Conservation (phyloP, 2,797 vertebrate species). For the Pseudochirops corinnae region DNA sequence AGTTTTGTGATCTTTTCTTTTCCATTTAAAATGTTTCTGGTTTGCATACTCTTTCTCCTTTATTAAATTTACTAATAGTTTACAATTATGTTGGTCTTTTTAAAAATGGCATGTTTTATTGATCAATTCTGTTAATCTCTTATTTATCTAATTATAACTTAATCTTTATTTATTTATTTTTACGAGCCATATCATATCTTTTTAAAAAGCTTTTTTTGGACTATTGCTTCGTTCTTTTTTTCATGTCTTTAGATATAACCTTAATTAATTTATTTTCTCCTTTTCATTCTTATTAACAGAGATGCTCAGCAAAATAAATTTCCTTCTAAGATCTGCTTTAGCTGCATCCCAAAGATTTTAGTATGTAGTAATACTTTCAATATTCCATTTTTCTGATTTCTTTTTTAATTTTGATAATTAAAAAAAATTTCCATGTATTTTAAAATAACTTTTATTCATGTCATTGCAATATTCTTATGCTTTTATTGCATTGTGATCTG, state of each 20-base stretch:
- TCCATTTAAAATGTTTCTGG: not conserved
- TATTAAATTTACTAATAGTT: no score
- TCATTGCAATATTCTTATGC: not conserved
- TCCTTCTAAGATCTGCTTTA: not conserved
- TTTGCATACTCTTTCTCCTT: not conserved
- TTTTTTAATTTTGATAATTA: not conserved
- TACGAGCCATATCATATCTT: not conserved
- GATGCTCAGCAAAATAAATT: not conserved
- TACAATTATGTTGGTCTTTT: not conserved
- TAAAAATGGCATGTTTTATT: not conserved
- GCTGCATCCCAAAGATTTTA: not conserved
- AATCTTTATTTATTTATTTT: not conserved
- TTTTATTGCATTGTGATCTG: not conserved
- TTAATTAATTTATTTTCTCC: not conserved
- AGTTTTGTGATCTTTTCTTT: not conserved
- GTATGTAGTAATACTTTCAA: no score
- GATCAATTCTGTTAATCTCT: not conserved
- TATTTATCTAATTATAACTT: not conserved
- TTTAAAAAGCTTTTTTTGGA: not conserved
- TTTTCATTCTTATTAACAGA: not conserved
- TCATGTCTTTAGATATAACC: not conserved
- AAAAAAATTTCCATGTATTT: not conserved
- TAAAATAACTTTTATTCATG: not conserved
- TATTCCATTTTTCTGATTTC: not conserved
- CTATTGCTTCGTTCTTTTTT: not conserved